These are phyloP conservation scores for Myotis findleyi DNA, from an alignment of 2,797 vertebrate genomes.

Conservation along the genomic window DNA sequence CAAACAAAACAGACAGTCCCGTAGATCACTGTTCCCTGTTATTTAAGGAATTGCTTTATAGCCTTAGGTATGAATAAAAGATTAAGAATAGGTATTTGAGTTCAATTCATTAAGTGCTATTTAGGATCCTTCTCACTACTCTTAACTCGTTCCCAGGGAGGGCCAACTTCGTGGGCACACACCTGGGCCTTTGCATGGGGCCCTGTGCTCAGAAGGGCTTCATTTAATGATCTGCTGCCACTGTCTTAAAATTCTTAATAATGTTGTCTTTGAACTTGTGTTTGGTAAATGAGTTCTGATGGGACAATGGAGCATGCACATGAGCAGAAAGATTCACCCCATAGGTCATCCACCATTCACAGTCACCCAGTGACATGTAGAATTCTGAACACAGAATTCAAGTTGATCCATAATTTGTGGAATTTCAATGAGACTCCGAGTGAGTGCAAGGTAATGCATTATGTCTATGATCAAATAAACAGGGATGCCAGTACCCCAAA, in stretches of 20 bases:
- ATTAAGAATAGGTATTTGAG: neutral
- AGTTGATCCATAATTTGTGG: neutral
- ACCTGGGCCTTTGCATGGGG: rapidly evolving
- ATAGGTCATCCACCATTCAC: rapidly evolving
- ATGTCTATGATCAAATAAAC: neutral
- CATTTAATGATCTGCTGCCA: neutral
- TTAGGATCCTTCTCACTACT: neutral
- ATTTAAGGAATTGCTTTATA: neutral
- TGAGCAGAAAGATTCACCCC: neutral
- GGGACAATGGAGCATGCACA: neutral
- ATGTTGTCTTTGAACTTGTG: neutral
- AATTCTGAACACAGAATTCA: neutral
- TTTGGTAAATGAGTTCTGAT: neutral
- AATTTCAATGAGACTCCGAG: neutral
- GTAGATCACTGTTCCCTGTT: neutral
- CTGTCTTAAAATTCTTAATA: neutral
- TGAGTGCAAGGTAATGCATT: neutral
- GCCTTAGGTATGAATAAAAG: neutral
- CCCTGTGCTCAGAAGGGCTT: neutral
- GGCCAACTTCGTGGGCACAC: rapidly evolving
- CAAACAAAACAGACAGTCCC: neutral
- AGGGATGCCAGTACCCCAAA: neutral
- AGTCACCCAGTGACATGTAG: too few relatives aligned
- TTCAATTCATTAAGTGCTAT: neutral
- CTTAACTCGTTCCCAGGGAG: too few relatives aligned